These are phyloP conservation scores for Cotesia vestalis DNA, from an alignment of 1,140 invertebrate species.

Conservation along the genomic window DNA sequence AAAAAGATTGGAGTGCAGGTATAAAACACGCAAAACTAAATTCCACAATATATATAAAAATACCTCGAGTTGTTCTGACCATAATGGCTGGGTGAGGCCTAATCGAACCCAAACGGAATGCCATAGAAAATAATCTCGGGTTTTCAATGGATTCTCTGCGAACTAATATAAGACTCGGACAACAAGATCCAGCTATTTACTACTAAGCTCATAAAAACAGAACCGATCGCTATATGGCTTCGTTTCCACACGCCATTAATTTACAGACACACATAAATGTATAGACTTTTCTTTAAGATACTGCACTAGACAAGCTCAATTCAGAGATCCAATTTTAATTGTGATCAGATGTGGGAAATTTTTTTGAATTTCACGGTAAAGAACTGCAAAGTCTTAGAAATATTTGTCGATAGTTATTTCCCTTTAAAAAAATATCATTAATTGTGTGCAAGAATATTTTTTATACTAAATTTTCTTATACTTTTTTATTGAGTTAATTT, in stretches of 20 bases:
- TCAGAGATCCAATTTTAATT: no score
- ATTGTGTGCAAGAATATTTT: no score
- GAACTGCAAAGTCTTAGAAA: no score
- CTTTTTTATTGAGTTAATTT: no score
- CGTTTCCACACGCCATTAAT: conserved; percentile 34
- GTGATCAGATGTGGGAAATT: no score
- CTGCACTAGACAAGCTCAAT: background rate
- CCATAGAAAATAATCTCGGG: conserved; percentile 28
- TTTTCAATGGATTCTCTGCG: conserved; percentile 32
- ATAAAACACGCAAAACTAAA: background rate
- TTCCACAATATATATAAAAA: conserved; percentile 8
- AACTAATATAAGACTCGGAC: no score
- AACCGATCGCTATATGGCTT: conserved; percentile 10
- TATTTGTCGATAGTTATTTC: no score
- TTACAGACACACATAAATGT: conserved; percentile 8
- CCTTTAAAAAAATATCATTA: no score
- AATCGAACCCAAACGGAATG: conserved; percentile 43
- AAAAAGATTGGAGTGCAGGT: background rate
- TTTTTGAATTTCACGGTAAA: no score
- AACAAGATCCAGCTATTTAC: no score
- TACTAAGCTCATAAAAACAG: no score
- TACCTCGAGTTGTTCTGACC: conserved; percentile 20
- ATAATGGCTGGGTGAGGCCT: conserved; percentile 39
- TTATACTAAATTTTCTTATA: no score
- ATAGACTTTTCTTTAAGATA: background rate